These are phyloP conservation scores for Leptarthrus brevirostris DNA, from an alignment of 2,888 invertebrate genomes.

Conservation along the genomic window DNA sequence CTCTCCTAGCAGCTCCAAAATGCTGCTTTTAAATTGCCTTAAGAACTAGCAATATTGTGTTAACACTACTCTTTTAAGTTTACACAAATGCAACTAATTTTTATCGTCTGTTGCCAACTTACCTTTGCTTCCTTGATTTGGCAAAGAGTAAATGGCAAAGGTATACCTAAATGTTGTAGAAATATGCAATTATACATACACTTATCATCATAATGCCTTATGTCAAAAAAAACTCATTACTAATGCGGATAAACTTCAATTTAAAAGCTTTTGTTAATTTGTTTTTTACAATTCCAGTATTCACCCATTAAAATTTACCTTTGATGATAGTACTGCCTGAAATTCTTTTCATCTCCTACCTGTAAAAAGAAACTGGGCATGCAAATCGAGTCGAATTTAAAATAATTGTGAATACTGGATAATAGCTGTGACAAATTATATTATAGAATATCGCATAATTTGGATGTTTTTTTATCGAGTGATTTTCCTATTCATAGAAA, in stretches of 20 bases:
- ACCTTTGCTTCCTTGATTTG: constrained; percentile 50
- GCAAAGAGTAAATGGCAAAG: constrained; percentile 51
- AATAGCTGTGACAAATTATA: constrained; percentile 12
- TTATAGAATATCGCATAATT: too few relatives aligned
- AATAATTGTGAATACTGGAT: constrained; percentile 53
- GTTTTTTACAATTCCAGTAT: constrained; percentile 53
- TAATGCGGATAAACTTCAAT: constrained; percentile 1
- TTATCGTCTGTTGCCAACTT: constrained; percentile 49
- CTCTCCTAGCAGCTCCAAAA: constrained; percentile 22
- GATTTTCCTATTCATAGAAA: too few relatives aligned
- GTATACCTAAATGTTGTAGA: constrained; percentile 13
- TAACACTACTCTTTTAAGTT: constrained; percentile 14
- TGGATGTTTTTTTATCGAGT: too few relatives aligned
- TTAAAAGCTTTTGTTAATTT: constrained; percentile 16
- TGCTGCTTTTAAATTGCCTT: constrained; percentile 30
- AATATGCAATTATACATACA: constrained; percentile 43
- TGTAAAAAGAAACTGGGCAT: constrained; percentile 44
- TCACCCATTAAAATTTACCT: constrained; percentile 49
- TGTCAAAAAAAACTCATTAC: constrained; percentile 21
- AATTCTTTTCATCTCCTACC: constrained; percentile 10
- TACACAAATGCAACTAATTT: constrained; percentile 43
- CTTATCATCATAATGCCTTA: constrained; percentile 53
- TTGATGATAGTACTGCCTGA: constrained; percentile 30
- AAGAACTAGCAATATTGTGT: constrained; percentile 15
- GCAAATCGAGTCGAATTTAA: constrained; percentile 7